Base-by-base conservation (phyloP, 1,140 invertebrate species). In the Sogatella furcifera region DNA sequence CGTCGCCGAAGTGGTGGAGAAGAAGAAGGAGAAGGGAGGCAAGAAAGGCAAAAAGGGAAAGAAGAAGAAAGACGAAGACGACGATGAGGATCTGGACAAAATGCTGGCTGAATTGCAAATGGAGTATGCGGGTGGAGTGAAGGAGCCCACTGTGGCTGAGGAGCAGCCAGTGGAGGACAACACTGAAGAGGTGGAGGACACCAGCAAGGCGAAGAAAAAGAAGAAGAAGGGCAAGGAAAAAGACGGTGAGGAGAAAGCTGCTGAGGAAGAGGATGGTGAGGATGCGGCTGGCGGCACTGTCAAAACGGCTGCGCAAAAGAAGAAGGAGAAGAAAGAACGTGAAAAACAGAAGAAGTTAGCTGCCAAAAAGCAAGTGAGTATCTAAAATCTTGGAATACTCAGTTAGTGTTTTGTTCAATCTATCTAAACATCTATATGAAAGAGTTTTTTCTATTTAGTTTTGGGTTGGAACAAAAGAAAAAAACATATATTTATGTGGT, bases 301-400 rank as follows among this genome's bases (percentile, higher is more conserved):
- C 19, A 92, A 91, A 75, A 84, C 86, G 21, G 86, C 89, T 17
- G 88, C 89, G 14, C 87, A 89, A 69, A 91, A 91, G 71, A 90
- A 89, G 65, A 90, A 90, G 69, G 88, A 91, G 66, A 92, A 92
- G 65, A 90, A 90, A 70, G 88, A 92, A 73, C 79, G 86, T 38
- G 85, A 91, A 68, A 92, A 89, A 66, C 77, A 80, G 55, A 89
- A 92, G 69, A 69, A 70, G 71, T 10, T 71, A 68, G 61, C 70
- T 57, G 64, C 55, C 10, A 62, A 62, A 41, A 53, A 55, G 19
- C 56, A 60, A 53, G 60, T 62, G 55, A 46, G 43, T 58, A 28
- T 28, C n/a, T n/a, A n/a, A n/a, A n/a, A n/a, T n/a, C n/a, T n/a
- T n/a, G n/a, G n/a, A n/a, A n/a, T n/a, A n/a, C n/a, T n/a, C n/a